These are phyloP conservation scores for Cryptophagus acutangulus DNA, from an alignment of 2,888 invertebrate species.

Conservation along the genomic window DNA sequence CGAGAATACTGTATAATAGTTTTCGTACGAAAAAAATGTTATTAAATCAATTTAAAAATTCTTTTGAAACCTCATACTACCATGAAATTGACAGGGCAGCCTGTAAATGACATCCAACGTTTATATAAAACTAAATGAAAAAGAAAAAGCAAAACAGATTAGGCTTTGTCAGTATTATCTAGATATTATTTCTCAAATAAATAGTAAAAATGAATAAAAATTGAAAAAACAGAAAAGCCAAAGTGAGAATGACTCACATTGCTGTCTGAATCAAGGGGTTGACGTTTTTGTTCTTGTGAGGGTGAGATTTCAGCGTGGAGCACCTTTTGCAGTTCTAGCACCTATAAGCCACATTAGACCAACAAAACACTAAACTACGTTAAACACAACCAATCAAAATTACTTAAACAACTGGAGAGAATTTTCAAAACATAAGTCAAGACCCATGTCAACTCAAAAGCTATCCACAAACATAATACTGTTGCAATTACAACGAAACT, in stretches of 20 bases:
- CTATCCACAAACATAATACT: too few relatives aligned
- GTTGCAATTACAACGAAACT: too few relatives aligned
- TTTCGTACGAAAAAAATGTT: too few relatives aligned
- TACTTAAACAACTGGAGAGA: not conserved
- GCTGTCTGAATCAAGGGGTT: slow-evolving; percentile 32
- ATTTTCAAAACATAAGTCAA: too few relatives aligned
- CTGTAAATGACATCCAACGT: too few relatives aligned
- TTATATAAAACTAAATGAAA: not conserved
- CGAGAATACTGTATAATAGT: too few relatives aligned
- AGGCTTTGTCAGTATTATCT: too few relatives aligned
- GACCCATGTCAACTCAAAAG: too few relatives aligned
- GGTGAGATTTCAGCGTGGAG: slow-evolving; percentile 43
- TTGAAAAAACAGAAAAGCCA: slow-evolving; percentile 31
- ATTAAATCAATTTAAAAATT: too few relatives aligned
- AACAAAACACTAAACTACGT: slow-evolving; percentile 28
- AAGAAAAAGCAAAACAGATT: slow-evolving; percentile 15
- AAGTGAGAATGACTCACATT: slow-evolving; percentile 42
- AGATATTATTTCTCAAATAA: too few relatives aligned
- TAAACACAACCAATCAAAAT: slow-evolving; percentile 11
- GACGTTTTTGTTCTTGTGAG: slow-evolving; percentile 35
- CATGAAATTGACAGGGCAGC: too few relatives aligned
- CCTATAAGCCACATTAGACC: slow-evolving; percentile 45
- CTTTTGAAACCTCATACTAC: too few relatives aligned
- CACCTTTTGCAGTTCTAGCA: slow-evolving; percentile 45
- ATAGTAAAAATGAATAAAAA: slow-evolving; percentile 9